phyloP scores from a whole-genome alignment of 2,113 vertebrate species.

The Cebidichthys violaceus region DNA sequence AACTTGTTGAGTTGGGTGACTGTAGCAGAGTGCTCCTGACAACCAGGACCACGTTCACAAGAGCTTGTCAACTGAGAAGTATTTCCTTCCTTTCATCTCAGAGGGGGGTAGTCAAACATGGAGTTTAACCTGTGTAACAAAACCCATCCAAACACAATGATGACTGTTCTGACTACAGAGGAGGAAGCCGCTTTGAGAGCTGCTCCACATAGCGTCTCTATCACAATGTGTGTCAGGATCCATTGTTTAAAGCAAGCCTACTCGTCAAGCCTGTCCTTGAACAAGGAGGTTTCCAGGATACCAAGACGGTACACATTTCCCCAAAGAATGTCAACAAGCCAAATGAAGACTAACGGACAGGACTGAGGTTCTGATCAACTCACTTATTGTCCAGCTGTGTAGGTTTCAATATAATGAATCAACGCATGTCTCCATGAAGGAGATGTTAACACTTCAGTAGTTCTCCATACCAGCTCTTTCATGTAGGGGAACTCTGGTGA shows the following conservation, averaged over 20 bases:
- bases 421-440: neutral
- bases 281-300: neutral
- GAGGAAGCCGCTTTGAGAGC: neutral
- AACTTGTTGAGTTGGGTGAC: slow-evolving; percentile 30
- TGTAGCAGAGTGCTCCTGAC: slow-evolving; percentile 20
- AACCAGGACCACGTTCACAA: slow-evolving; percentile 45
- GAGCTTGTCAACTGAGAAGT: slow-evolving; percentile 43
- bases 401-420: neutral
- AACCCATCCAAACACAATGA: neutral
- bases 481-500: neutral
- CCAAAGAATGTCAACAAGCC: neutral
- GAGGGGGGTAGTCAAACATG: slow-evolving; percentile 36
- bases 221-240: neutral
- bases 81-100: slow-evolving; percentile 56
- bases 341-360: neutral
- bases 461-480: slow-evolving; percentile 5
- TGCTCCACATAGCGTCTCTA: neutral
- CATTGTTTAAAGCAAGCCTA: neutral
- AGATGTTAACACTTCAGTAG: neutral
- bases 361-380: neutral
- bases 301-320: neutral
- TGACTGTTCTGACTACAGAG: neutral
- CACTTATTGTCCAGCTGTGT: neutral
- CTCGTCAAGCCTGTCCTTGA: neutral
- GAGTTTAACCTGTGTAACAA: slow-evolving; percentile 29